Conservation (phyloP, 2,113 vertebrate species). For the Podarcis cretensis region DNA sequence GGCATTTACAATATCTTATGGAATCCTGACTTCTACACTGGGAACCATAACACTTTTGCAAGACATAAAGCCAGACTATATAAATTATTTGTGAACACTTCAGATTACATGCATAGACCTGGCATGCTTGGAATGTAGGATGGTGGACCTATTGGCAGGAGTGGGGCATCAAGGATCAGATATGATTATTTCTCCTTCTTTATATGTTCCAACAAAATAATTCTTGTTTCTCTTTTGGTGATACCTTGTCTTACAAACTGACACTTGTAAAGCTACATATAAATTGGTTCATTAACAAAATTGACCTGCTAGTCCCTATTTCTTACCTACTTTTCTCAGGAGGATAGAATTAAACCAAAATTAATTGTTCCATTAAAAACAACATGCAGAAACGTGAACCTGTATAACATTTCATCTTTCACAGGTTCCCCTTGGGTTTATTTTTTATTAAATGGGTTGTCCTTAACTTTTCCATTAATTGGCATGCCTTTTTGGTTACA, state of each 20-base stretch:
- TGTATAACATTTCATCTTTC: slow-evolving; percentile 41
- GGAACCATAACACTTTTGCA: neutral
- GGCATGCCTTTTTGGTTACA: slow-evolving; percentile 1
- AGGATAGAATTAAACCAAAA: slow-evolving; percentile 41
- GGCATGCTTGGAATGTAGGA: neutral
- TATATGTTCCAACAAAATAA: neutral
- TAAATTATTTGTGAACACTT: neutral
- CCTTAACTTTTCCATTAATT: slow-evolving; percentile 36
- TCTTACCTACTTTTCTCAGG: slow-evolving; percentile 29
- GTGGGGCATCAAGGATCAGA: neutral
- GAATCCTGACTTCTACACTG: neutral
- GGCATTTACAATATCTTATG: fast-evolving
- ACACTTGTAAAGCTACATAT: slow-evolving; percentile 33
- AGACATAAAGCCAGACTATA: fast-evolving
- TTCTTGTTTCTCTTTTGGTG: slow-evolving; percentile 14
- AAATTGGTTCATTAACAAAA: slow-evolving; percentile 22
- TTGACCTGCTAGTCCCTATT: slow-evolving; percentile 12
- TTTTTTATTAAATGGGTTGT: slow-evolving; percentile 12
- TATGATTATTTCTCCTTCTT: no score
- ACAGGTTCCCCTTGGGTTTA: neutral
- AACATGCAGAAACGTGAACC: slow-evolving; percentile 9
- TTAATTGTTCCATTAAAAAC: slow-evolving; percentile 52
- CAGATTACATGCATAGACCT: neutral
- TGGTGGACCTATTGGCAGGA: neutral
- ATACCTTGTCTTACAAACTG: neutral